Evolutionary conservation across 2,113 vertebrate species (phyloP).

Genomic region (Parotia lawesii): DNA sequence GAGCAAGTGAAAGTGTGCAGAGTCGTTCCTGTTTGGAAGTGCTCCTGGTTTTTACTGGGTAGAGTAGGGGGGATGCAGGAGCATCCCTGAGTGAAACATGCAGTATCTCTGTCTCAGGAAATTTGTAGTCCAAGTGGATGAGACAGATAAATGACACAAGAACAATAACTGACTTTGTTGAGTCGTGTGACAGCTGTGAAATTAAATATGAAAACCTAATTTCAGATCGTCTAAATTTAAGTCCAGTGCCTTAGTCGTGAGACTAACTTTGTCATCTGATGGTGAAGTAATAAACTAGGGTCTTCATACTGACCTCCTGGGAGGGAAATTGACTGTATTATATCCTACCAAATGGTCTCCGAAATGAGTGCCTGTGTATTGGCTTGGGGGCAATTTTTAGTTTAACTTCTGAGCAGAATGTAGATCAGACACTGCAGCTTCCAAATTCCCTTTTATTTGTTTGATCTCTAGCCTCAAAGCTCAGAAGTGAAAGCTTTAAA

Average conservation of each 20-base stretch:
- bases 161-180: neutral
- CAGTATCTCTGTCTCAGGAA: neutral
- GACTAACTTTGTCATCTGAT: neutral
- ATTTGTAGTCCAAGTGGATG: neutral
- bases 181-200: neutral
- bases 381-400: conserved; percentile 20
- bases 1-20: neutral
- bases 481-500: conserved; percentile 40
- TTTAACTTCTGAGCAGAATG: conserved; percentile 25
- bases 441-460: conserved; percentile 42
- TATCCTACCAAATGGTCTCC: neutral
- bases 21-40: neutral
- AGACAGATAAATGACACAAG: neutral
- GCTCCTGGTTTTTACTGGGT: neutral
- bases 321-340: neutral
- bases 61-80: neutral
- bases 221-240: neutral
- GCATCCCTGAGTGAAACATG: neutral
- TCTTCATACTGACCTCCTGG: neutral
- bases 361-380: neutral
- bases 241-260: neutral
- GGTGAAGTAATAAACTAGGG: neutral
- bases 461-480: conserved; percentile 53
- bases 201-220: neutral
- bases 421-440: conserved; percentile 22